Evolutionary conservation across 2,888 invertebrate genomes (phyloP).

Genomic region (Salticus scenicus): DNA sequence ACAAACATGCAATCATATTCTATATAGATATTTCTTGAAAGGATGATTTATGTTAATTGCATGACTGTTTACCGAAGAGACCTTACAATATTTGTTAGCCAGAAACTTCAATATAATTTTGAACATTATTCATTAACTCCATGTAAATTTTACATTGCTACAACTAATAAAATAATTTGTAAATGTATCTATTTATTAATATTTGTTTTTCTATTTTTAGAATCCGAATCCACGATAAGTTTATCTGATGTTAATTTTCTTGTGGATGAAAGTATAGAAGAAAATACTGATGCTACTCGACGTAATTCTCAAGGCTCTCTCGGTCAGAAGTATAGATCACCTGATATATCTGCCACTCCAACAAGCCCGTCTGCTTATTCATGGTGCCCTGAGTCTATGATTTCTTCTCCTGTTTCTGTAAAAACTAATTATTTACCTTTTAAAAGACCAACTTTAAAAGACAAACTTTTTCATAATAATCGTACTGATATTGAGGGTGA

Average conservation of each 20-base stretch:
- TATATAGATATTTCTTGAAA: too few species aligned
- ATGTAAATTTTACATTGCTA: too few species aligned
- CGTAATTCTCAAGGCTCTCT: slow-evolving; percentile 63
- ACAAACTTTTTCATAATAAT: slow-evolving; percentile 62
- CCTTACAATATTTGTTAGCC: too few species aligned
- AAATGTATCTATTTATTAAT: background rate
- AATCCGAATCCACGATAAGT: slow-evolving; percentile 63
- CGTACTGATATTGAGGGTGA: slow-evolving; percentile 63
- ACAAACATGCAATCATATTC: too few species aligned
- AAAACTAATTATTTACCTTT: slow-evolving; percentile 40
- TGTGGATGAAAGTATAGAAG: slow-evolving; percentile 59
- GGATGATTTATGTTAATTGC: too few species aligned
- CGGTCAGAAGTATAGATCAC: slow-evolving; percentile 59
- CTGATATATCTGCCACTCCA: slow-evolving; percentile 63
- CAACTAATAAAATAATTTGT: too few species aligned
- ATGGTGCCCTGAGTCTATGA: slow-evolving; percentile 59
- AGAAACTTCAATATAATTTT: too few species aligned
- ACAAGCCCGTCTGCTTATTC: slow-evolving; percentile 70
- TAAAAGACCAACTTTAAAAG: slow-evolving; percentile 59
- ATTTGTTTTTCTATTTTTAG: slow-evolving; percentile 24
- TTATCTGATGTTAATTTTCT: slow-evolving; percentile 68
- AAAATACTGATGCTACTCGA: slow-evolving; percentile 32
- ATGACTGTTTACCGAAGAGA: too few species aligned
- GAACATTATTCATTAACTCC: too few species aligned
- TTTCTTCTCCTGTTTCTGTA: slow-evolving; percentile 35